Evolutionary conservation across 2,113 vertebrate genomes (phyloP).

Genomic region (Syngnathoides biaculeatus): DNA sequence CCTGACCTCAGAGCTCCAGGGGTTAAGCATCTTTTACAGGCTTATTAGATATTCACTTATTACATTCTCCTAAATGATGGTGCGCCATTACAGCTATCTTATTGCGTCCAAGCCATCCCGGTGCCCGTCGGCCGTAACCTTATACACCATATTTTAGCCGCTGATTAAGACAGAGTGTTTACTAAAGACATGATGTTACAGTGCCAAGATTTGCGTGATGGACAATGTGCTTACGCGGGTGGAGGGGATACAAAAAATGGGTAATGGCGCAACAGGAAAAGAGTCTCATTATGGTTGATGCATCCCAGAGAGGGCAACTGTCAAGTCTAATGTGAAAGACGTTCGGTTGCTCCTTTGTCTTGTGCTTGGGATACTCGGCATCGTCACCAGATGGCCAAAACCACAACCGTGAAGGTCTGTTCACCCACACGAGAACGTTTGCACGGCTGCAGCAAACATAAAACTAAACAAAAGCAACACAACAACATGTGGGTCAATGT

Average conservation of each 20-base stretch:
- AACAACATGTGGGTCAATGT: not conserved
- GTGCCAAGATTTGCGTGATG: constrained; percentile 45
- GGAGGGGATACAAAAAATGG: constrained; percentile 21
- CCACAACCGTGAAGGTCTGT: constrained; percentile 13
- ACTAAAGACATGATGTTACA: constrained; percentile 43
- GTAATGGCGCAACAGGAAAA: constrained; percentile 1
- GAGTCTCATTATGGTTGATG: constrained; percentile 50
- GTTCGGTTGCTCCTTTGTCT: constrained; percentile 42
- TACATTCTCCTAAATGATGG: constrained; percentile 68
- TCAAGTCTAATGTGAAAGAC: constrained; percentile 54
- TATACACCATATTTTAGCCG: constrained; percentile 42
- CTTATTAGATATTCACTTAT: constrained; percentile 71
- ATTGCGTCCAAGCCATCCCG: constrained; percentile 49
- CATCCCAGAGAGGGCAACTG: constrained; percentile 58
- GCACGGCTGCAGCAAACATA: not conserved
- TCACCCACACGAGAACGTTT: not conserved
- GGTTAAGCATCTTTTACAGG: constrained; percentile 61
- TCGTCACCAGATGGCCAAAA: constrained; percentile 18
- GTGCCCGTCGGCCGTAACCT: constrained; percentile 48
- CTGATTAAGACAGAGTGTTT: constrained; percentile 56
- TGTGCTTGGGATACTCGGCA: constrained; percentile 38
- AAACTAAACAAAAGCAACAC: not conserved
- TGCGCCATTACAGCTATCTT: constrained; percentile 58
- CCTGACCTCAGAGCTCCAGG: constrained; percentile 47
- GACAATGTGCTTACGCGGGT: constrained; percentile 10